Conservation (phyloP, 2,797 vertebrate species). For the Babyrousa celebensis region DNA sequence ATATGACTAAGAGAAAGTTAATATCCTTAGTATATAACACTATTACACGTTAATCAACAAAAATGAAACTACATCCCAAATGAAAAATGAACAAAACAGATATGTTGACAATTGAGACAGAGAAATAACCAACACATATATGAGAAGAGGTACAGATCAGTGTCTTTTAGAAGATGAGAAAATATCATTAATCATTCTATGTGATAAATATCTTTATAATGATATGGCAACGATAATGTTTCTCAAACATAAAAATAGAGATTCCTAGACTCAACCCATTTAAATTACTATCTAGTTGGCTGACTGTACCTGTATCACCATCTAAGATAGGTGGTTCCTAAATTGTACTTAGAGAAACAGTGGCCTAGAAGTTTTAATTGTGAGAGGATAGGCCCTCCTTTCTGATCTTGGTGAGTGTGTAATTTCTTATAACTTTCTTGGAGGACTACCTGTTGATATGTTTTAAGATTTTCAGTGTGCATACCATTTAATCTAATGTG, state of each 20-base stretch:
- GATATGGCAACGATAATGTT: background rate
- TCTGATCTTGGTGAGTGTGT: background rate
- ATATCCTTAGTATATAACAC: background rate
- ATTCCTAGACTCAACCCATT: background rate
- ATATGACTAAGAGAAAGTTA: background rate
- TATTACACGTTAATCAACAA: background rate
- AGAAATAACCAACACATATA: background rate
- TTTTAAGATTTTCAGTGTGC: background rate
- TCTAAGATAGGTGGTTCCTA: background rate
- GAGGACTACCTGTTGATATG: background rate
- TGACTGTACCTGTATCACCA: background rate
- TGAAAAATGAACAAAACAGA: conserved; percentile 10
- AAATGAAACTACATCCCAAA: background rate
- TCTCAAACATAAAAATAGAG: background rate
- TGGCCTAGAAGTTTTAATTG: background rate
- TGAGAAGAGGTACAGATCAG: background rate
- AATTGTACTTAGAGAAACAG: background rate
- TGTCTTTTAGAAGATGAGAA: background rate
- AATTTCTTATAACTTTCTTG: background rate
- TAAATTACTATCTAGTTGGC: background rate
- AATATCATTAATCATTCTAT: background rate
- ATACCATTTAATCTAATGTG: background rate
- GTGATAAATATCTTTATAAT: background rate
- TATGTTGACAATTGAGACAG: background rate
- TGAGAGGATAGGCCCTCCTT: background rate